phyloP scores from a whole-genome alignment of 2,797 vertebrate genomes.

The Salmo trutta region DNA sequence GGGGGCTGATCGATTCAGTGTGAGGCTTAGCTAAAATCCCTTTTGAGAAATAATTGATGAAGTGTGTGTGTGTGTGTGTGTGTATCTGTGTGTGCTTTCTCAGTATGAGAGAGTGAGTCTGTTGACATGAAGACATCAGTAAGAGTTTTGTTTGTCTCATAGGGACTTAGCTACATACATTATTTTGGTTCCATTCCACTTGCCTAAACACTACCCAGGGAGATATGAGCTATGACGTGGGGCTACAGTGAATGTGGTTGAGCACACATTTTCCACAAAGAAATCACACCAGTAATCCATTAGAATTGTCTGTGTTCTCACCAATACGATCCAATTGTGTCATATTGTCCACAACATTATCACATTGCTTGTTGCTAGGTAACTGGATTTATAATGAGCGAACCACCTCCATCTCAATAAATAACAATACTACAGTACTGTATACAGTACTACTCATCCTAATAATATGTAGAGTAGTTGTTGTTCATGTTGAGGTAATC shows the following conservation, averaged over 20 bases:
- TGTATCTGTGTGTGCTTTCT: too few relatives aligned
- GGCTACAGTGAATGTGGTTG: constrained; percentile 20
- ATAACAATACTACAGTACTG: too few relatives aligned
- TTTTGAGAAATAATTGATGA: too few relatives aligned
- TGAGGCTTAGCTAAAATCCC: too few relatives aligned
- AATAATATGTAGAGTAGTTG: neutral
- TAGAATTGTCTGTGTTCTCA: too few relatives aligned
- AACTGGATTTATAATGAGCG: constrained; percentile 48
- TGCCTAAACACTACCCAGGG: constrained; percentile 37
- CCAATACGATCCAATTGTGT: too few relatives aligned
- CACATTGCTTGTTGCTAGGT: constrained; percentile 60
- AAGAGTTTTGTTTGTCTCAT: neutral
- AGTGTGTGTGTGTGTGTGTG: too few relatives aligned
- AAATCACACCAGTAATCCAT: too few relatives aligned
- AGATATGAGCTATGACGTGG: neutral
- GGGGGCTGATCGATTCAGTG: neutral
- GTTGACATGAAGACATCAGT: neutral
- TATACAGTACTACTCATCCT: neutral
- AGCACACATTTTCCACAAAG: constrained; percentile 29
- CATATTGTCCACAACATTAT: too few relatives aligned
- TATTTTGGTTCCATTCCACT: constrained; percentile 66
- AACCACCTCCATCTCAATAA: neutral
- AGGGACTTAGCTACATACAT: neutral
- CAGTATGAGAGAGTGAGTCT: neutral
- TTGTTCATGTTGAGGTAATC: neutral